A percentile compares a stretch with the other conserved stretches of the same genome.
Conservation (phyloP, 1,140 invertebrate species). For the Paramacrobiotus metropolitanus region DNA sequence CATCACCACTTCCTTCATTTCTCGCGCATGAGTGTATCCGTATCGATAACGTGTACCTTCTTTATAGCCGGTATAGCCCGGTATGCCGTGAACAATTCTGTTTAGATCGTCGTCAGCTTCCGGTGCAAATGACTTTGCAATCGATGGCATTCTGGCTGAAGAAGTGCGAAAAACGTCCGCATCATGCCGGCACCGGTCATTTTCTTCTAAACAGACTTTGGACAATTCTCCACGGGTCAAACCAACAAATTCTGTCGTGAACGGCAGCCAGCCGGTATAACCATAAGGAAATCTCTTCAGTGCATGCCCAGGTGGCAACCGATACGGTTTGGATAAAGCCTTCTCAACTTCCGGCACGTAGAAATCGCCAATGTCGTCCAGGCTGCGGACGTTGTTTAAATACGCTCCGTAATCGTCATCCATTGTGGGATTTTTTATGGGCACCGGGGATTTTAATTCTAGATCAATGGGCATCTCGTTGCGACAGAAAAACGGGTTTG, state of each 20-base stretch:
- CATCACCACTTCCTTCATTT: background rate
- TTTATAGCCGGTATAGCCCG: conserved; percentile 1
- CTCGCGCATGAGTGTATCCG: background rate
- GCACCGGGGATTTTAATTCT: background rate
- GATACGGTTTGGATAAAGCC: background rate
- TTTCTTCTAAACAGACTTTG: background rate
- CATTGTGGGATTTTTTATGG: background rate
- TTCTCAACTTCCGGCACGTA: background rate
- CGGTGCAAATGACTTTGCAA: too few species aligned
- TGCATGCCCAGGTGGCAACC: background rate
- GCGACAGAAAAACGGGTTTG: background rate
- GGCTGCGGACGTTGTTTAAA: background rate
- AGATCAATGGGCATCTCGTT: background rate
- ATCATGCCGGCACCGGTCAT: background rate
- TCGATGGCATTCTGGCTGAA: background rate
- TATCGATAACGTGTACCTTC: background rate
- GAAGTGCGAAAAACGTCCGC: background rate
- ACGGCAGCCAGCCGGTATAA: background rate
- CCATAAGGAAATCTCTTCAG: background rate
- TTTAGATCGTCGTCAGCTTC: background rate
- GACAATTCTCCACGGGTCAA: background rate
- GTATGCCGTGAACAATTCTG: background rate
- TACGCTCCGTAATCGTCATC: background rate
- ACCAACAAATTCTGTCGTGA: background rate
- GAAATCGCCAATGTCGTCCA: background rate